Evolutionary conservation across 2,797 vertebrate genomes (phyloP).

Genomic region (Tangara arthus): DNA sequence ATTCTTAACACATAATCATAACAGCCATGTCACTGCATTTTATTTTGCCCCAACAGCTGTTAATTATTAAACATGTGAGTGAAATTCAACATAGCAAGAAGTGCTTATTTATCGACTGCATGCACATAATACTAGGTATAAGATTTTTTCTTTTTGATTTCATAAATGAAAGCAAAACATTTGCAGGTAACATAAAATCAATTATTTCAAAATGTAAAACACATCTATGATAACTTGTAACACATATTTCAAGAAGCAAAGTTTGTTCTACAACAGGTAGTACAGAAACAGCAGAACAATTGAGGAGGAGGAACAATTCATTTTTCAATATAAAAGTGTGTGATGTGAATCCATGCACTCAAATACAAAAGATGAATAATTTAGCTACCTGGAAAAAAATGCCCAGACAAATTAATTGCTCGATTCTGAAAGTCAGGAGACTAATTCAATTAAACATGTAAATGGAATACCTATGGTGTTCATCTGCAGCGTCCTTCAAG

Average conservation of each 20-base stretch:
- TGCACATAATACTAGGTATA: neutral
- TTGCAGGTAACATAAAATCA: neutral
- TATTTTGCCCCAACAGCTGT: neutral
- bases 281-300: neutral
- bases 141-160: constrained; percentile 41
- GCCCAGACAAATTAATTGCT: constrained; percentile 66
- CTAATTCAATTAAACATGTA: constrained; percentile 73
- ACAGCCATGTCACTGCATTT: neutral
- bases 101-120: neutral
- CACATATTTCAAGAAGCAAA: constrained; percentile 11
- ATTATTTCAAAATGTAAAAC: constrained; percentile 30
- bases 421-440: constrained; percentile 66
- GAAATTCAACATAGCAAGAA: neutral
- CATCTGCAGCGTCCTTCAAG: constrained; percentile 65
- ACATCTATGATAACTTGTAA: neutral
- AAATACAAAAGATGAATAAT: constrained; percentile 62
- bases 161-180: constrained; percentile 31
- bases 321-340: constrained; percentile 50
- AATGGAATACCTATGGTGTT: constrained; percentile 49
- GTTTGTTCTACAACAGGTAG: neutral
- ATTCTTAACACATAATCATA: neutral
- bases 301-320: neutral
- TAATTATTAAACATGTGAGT: neutral
- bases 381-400: constrained; percentile 41
- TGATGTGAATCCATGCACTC: constrained; percentile 3